These are phyloP conservation scores for Patella caerulea DNA, from an alignment of 2,888 invertebrate species.

Conservation along the genomic window DNA sequence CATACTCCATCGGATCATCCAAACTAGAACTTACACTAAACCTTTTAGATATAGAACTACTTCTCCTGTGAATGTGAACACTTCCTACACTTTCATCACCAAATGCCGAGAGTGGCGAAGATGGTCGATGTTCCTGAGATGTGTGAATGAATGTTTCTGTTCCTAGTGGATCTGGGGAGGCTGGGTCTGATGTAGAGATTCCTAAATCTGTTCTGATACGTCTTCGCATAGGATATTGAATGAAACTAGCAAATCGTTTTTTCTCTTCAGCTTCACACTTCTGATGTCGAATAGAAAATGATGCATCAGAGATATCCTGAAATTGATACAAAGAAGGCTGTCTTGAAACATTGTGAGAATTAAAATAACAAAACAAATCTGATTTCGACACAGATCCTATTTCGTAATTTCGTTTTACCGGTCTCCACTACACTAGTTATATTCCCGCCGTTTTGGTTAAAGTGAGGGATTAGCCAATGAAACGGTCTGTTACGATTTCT, in stretches of 20 bases:
- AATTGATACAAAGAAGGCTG: constrained; percentile 63
- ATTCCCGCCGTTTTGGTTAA: too few relatives aligned
- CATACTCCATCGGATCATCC: constrained; percentile 33
- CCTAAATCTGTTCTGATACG: constrained; percentile 48
- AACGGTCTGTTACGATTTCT: too few relatives aligned
- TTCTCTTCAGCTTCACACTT: constrained; percentile 86
- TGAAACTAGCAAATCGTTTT: constrained; percentile 71
- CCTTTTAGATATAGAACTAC: constrained; percentile 39
- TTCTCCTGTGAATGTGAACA: constrained; percentile 40
- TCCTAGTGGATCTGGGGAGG: background rate
- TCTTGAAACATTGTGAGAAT: too few relatives aligned
- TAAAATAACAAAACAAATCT: too few relatives aligned
- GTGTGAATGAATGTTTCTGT: background rate
- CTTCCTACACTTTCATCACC: constrained; percentile 15
- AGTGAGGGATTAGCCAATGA: too few relatives aligned
- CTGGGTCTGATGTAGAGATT: background rate
- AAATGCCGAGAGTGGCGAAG: constrained; percentile 12
- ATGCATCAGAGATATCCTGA: constrained; percentile 86
- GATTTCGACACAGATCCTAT: too few relatives aligned
- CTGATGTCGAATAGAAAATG: constrained; percentile 81
- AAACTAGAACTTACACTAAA: constrained; percentile 35
- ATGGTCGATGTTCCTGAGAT: background rate
- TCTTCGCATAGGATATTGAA: constrained; percentile 56
- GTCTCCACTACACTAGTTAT: too few relatives aligned
- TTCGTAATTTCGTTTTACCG: too few relatives aligned